Conservation (phyloP, 2,113 vertebrate genomes). For the Lepidothrix coronata region DNA sequence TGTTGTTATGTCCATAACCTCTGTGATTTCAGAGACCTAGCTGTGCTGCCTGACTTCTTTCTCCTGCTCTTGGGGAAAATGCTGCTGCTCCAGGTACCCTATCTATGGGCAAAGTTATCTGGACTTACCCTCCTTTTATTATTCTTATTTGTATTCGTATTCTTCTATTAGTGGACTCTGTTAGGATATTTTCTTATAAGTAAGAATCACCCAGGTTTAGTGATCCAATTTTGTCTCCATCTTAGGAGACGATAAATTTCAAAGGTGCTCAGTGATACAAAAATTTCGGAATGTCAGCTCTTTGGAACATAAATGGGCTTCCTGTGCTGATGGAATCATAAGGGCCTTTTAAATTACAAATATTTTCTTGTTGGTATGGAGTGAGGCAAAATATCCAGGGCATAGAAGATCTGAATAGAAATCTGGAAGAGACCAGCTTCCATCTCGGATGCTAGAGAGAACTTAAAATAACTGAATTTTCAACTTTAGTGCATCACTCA, state of each 20-base stretch:
- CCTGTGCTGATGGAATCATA: accelerated
- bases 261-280: background rate
- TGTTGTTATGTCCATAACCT: background rate
- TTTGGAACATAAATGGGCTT: background rate
- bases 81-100: background rate
- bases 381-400: background rate
- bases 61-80: background rate
- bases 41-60: background rate
- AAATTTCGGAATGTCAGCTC: background rate
- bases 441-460: background rate
- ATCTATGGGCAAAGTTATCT: background rate
- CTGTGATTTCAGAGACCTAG: background rate
- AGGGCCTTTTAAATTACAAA: background rate
- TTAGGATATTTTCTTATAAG: background rate
- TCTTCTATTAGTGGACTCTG: background rate
- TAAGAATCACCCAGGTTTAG: background rate
- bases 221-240: background rate
- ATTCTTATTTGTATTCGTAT: background rate
- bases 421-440: background rate
- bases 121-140: background rate
- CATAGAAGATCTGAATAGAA: background rate
- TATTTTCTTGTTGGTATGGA: background rate
- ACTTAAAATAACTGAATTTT: background rate
- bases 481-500: background rate
- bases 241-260: background rate